Conservation (phyloP, 2,888 invertebrate species). For the Nomada hirtipes region DNA sequence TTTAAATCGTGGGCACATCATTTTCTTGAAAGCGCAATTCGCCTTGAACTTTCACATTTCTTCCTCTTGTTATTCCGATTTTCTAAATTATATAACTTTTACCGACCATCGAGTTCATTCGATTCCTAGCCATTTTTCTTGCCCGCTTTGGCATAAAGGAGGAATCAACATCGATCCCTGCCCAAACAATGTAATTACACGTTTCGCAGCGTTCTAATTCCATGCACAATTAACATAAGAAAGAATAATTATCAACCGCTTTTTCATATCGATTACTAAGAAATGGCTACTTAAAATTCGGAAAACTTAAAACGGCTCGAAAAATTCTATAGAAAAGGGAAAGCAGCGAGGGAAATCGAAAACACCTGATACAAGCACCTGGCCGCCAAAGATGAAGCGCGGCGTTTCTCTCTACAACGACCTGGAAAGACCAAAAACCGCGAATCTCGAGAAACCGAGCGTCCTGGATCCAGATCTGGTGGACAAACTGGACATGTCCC, state of each 20-base stretch:
- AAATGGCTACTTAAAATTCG: no score
- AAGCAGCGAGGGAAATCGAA: slow-evolving; percentile 54
- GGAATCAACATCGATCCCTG: not conserved
- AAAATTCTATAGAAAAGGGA: slow-evolving; percentile 31
- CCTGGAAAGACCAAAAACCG: slow-evolving; percentile 85
- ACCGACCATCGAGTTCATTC: not conserved
- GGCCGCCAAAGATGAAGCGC: slow-evolving; percentile 79
- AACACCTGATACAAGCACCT: slow-evolving; percentile 74
- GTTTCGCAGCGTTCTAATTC: not conserved
- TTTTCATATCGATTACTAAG: no score
- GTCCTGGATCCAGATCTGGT: slow-evolving; percentile 85
- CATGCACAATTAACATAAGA: not conserved
- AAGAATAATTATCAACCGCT: not conserved
- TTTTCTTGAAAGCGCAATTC: not conserved
- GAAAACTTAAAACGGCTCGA: not conserved
- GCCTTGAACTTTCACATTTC: not conserved
- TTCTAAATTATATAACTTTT: not conserved
- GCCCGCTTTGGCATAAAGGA: not conserved
- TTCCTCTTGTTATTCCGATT: not conserved
- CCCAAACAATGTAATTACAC: not conserved
- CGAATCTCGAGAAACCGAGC: slow-evolving; percentile 86
- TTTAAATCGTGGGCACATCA: not conserved
- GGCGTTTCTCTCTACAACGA: slow-evolving; percentile 47
- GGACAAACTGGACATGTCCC: slow-evolving; percentile 86
- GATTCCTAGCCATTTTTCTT: not conserved